Evolutionary conservation across 2,888 invertebrate genomes (phyloP), one percentile per base, ranked within the genome.

Genomic region (Ernsta delagoae): DNA sequence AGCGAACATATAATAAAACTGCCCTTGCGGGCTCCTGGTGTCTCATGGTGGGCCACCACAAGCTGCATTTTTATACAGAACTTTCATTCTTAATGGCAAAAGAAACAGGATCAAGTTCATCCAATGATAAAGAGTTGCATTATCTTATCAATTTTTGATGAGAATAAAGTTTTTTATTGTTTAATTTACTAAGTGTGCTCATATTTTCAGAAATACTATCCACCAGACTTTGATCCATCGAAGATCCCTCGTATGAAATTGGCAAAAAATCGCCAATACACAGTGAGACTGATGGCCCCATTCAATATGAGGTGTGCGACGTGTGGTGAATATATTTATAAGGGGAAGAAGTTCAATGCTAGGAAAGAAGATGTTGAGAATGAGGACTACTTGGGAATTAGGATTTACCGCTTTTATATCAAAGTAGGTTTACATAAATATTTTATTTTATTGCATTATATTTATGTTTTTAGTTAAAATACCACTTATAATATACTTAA

Each of bases 261-360:
- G 84, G 97, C 98, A 31, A 97, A 98, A 92, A 99, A 99, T 89
- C 95, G 99, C 5, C 99, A 99, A 86, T 99, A 99, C 83, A 99
- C 98, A 0, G 99, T 99, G 48, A 96, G 99, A 77, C 94, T 99
- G 75, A 99, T 99, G 99, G 99, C 99, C 11, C 99, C 99, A 0
- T 99, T 99, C 83, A 99, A 99, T 85, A 99, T 99, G 99, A 95
- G 98, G 79, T 99, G 99, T 88, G 97, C 97, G 77, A 99, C 99
- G 5, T 99, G 99, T 85, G 99, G 99, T 1, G 99, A 99, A 89
- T 99, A 99, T 83, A 99, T 99, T 82, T 99, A 99, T 90, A 99
- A 99, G 89, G 98, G 99, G 6, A 99, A 99, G 87, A 99, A 99
- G 87, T 99, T 99, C 85, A 99, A 99, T 90, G 99, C 99, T 0